Conservation (phyloP, 1,140 invertebrate species). For the Drosophila azteca region DNA sequence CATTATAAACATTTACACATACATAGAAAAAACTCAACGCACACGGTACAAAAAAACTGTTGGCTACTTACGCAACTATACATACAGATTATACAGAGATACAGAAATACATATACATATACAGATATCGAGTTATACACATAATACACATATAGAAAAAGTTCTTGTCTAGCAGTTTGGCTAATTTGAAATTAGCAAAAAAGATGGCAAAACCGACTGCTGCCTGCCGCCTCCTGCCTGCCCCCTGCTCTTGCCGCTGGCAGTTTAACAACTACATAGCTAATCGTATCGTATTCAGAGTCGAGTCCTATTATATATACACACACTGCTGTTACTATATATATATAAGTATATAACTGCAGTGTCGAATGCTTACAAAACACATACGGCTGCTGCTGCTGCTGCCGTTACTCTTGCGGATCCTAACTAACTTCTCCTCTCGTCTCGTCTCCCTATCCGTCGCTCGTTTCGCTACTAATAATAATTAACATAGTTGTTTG, state of each 20-base stretch:
- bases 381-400: slow-evolving; percentile 49
- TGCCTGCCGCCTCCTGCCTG: not conserved
- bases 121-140: slow-evolving; percentile 38
- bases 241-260: slow-evolving; percentile 8
- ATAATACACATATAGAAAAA: slow-evolving; percentile 58
- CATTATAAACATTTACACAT: slow-evolving; percentile 55
- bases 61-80: slow-evolving; percentile 65
- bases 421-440: slow-evolving; percentile 69
- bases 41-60: slow-evolving; percentile 70
- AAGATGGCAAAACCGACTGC: slow-evolving; percentile 60
- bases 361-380: slow-evolving; percentile 64
- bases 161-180: slow-evolving; percentile 40
- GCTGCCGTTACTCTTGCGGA: not conserved
- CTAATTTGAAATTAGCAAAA: slow-evolving; percentile 80
- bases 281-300: slow-evolving; percentile 57
- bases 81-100: slow-evolving; percentile 34
- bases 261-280: slow-evolving; percentile 59
- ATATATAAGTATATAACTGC: slow-evolving; percentile 56
- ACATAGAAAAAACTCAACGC: slow-evolving; percentile 66
- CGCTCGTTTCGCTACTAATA: slow-evolving; percentile 66
- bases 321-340: slow-evolving; percentile 8
- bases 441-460: not conserved
- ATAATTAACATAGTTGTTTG: slow-evolving; percentile 79
- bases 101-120: slow-evolving; percentile 17
- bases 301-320: slow-evolving; percentile 31